Base-by-base conservation (phyloP, 2,113 vertebrate genomes). In the Motacilla tschutschensis region DNA sequence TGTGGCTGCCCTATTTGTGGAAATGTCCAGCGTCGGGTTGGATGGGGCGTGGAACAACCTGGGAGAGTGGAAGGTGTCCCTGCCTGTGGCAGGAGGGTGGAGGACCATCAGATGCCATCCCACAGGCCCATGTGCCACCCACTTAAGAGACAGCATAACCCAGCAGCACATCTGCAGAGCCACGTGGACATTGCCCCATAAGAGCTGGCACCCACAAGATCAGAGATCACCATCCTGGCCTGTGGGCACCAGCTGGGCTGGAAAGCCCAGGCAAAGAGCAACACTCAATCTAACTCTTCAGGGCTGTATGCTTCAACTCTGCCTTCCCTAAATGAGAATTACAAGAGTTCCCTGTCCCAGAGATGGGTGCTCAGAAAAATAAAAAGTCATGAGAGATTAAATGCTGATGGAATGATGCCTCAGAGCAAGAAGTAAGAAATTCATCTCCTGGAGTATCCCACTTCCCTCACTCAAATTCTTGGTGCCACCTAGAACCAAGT, bases 181-280 rank as follows among this genome's bases (percentile, higher is more conserved):
- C 51, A 74, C 0, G 0, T 7, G 40, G 26, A 14, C 69, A 54
- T 2, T 6, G 12, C 31, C 16, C 62, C 12, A 14, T 3, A 21
- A 35, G 17, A 60, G 20, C n/a, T 59, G 47, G 41, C 9, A 63
- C 8, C 8, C 41, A 21, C 9, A 57, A 26, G 40, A 13, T 26
- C 60, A 47, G n/a, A 76, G 38, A 18, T 20, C 57, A 54, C 17
- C 29, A 31, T 12, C 14, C 41, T 17, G 19, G 35, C 36, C 38
- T 33, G 1, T 26, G 51, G 69, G 18, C 77, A 85, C 22, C 22
- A 66, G 7, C 20, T 0, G 5, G 66, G 53, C 22, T 60, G 43
- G 54, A 76, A 79, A 82, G 29, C 9, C 20, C 26, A 50, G 21
- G 17, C 9, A 65, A 43, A n/a, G 5, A 73, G 28, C 8, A 38